Evolutionary conservation across 2,113 vertebrate species (phyloP), one percentile per base, ranked within the genome.

Genomic region (Bucco capensis): DNA sequence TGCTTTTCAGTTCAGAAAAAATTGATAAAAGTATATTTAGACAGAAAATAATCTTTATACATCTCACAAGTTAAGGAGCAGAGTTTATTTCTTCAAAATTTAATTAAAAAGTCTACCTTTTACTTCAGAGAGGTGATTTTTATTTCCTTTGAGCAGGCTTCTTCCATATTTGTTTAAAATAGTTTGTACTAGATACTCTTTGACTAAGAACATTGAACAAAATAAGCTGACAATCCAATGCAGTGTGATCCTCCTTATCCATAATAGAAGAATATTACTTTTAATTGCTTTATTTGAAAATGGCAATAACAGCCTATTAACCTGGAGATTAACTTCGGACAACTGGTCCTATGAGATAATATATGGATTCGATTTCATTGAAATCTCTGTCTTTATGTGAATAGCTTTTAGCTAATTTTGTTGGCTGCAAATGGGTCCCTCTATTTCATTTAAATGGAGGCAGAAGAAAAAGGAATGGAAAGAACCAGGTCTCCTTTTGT

Each of bases 381-480:
- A 93, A 88, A 90, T 53, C 44, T 73, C 85, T 88, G 50, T 78
- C 93, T 92, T 93, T 92, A 96, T 86, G 21, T 58, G 74, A 66
- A 19, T 25, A 42, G 80, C 80, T 71, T 87, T 96, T 94, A 95
- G 77, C 49, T 88, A 92, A 78, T 90, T 96, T 90, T 67, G 77
- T 92, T 91, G 92, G 92, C 85, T 82, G 60, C 31, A 50, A 62
- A 74, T 58, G 46, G 28, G 42, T 61, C 31, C 67, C 64, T 51
- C 85, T 94, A 93, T 94, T 96, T 96, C 93, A 96, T 90, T 96
- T 96, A 94, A 88, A 88, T 71, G 53, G 58, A 82, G 25, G 67
- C 56, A 90, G 65, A 92, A 83, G 38, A 64, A 90, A 95, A 92
- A 90, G 49, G 80, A 93, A 75, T 38, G 22, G 75, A 42, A 77